A percentile compares a stretch with the other conserved stretches of the same genome.
Conservation (phyloP, 2,888 invertebrate genomes). For the Drosophila mulleri region DNA sequence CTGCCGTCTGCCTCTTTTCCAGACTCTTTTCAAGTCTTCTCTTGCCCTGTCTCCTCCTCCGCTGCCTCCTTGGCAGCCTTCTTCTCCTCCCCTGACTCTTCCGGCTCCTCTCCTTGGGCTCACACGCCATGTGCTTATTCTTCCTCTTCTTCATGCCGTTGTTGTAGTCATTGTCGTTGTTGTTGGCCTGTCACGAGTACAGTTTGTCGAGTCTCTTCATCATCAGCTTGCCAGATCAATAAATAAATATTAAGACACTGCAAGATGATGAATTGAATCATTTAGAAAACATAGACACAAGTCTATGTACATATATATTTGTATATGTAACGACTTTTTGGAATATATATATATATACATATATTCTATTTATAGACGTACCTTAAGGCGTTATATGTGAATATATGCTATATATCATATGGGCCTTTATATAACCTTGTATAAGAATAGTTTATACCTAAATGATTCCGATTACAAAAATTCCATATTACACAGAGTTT, state of each 20-base stretch:
- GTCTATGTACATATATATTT: too few relatives aligned
- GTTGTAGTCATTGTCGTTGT: conserved; percentile 28
- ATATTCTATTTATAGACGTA: too few relatives aligned
- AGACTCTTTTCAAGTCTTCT: not conserved
- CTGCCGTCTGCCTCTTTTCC: not conserved
- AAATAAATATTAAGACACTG: conserved; percentile 14
- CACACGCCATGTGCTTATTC: not conserved
- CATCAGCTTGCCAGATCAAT: conserved; percentile 54
- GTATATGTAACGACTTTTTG: too few relatives aligned
- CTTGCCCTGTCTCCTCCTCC: not conserved
- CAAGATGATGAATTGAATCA: not conserved
- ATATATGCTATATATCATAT: not conserved
- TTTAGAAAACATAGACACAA: not conserved
- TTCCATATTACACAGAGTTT: not conserved
- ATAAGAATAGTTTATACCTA: not conserved
- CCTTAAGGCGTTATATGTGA: not conserved
- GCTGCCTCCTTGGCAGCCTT: not conserved
- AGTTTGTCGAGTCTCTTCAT: conserved; percentile 56
- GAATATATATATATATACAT: too few relatives aligned
- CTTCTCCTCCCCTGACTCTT: not conserved
- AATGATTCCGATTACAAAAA: too few relatives aligned
- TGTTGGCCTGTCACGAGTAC: conserved; percentile 47
- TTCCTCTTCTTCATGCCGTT: conserved; percentile 19
- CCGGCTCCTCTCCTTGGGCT: not conserved
- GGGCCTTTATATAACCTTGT: not conserved